Conservation (phyloP, 2,797 vertebrate species). For the Danio tinwini region DNA sequence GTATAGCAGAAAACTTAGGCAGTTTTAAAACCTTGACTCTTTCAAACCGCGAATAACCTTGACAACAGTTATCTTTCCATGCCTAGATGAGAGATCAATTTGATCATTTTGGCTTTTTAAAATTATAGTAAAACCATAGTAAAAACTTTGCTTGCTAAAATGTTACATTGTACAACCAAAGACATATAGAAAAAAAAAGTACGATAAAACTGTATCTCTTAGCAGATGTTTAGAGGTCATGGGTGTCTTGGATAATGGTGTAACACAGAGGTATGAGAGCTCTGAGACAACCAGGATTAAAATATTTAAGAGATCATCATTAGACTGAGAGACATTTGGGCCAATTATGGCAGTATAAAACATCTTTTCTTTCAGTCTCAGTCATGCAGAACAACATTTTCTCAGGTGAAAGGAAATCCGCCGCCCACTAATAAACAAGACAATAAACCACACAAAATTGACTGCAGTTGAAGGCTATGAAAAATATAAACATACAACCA, state of each 20-base stretch:
- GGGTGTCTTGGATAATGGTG: neutral
- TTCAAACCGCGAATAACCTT: too few species aligned
- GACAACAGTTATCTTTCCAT: too few species aligned
- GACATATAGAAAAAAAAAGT: neutral
- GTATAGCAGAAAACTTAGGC: too few species aligned
- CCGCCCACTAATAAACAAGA: neutral
- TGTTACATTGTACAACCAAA: conserved; percentile 5
- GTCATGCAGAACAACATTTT: conserved; percentile 16
- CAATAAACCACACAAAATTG: neutral
- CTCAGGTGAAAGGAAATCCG: conserved; percentile 32
- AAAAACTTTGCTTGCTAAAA: neutral
- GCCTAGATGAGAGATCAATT: too few species aligned
- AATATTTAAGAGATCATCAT: conserved; percentile 35
- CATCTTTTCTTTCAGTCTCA: neutral
- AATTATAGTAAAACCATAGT: neutral
- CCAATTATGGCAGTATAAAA: conserved; percentile 19
- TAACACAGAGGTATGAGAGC: neutral
- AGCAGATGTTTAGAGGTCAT: conserved; percentile 9
- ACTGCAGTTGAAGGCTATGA: neutral
- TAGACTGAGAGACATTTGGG: conserved; percentile 12
- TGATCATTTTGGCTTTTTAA: too few species aligned
- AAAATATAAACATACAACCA: conserved; percentile 13
- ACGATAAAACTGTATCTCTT: neutral
- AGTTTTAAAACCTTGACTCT: too few species aligned
- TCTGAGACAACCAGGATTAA: conserved; percentile 8